A percentile compares a stretch with the other conserved stretches of the same genome.
These are phyloP conservation scores for Megastigmus dorsalis DNA, from an alignment of 2,888 invertebrate genomes.

Conservation along the genomic window DNA sequence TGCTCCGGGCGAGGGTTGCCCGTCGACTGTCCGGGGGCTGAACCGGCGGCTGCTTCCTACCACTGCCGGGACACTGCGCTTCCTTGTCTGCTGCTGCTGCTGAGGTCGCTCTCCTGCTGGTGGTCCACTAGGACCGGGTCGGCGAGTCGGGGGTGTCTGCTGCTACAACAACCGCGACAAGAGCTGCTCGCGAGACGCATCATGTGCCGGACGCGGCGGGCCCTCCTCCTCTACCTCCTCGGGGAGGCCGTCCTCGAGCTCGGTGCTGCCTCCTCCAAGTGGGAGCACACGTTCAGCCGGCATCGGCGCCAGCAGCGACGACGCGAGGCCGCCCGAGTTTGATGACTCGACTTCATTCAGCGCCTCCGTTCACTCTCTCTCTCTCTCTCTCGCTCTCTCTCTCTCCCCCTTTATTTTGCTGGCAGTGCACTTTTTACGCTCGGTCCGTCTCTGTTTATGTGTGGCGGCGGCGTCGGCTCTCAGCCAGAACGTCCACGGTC, in stretches of 20 bases:
- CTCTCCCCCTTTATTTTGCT: conserved; percentile 9
- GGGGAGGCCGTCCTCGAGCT: no score
- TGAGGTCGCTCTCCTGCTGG: no score
- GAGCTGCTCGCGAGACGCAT: background rate
- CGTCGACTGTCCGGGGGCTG: background rate
- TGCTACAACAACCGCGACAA: background rate
- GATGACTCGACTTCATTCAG: background rate
- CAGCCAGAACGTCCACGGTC: no score
- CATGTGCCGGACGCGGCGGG: background rate
- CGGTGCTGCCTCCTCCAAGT: no score
- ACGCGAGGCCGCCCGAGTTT: background rate
- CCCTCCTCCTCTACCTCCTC: no score
- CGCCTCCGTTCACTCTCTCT: background rate
- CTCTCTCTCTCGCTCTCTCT: background rate
- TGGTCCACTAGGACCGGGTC: no score
- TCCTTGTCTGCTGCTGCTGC: background rate
- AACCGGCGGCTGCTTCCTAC: background rate
- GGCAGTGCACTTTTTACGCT: no score
- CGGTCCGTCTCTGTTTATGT: no score
- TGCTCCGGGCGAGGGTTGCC: background rate
- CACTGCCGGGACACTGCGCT: background rate
- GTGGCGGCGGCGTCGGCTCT: no score
- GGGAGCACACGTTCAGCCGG: no score
- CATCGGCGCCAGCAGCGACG: background rate
- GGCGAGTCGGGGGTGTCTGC: no score